Evolutionary conservation across 2,113 vertebrate genomes (phyloP).

Genomic region (Corythornis madagascariensis): DNA sequence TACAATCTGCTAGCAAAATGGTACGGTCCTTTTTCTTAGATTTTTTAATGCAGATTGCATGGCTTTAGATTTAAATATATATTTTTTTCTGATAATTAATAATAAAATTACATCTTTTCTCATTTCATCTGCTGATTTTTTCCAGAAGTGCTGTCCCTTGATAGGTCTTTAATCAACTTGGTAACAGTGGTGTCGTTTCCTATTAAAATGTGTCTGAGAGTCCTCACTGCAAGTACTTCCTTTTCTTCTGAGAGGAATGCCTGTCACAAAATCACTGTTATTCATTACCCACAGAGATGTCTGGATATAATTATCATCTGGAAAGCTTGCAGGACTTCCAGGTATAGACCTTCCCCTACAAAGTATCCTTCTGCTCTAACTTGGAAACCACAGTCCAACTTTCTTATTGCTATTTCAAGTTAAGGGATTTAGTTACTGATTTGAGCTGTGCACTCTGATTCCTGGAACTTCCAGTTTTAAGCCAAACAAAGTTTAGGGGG

Average conservation of each 20-base stretch:
- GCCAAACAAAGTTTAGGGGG: background rate
- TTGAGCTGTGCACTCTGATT: background rate
- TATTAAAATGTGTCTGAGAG: conserved; percentile 52
- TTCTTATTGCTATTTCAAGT: background rate
- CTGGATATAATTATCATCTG: conserved; percentile 48
- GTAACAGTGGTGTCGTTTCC: conserved; percentile 43
- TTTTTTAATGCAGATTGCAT: background rate
- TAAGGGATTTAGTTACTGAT: background rate
- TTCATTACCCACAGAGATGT: conserved; percentile 39
- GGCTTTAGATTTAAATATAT: background rate
- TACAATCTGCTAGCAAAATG: background rate
- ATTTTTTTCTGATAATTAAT: conserved; percentile 20
- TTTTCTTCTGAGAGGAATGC: background rate
- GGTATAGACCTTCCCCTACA: background rate
- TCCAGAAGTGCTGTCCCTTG: conserved; percentile 34
- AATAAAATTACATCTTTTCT: conserved; percentile 46
- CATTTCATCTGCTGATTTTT: conserved; percentile 10
- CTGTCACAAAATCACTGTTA: conserved; percentile 43
- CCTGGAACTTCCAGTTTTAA: background rate
- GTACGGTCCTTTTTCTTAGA: background rate
- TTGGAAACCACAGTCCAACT: background rate
- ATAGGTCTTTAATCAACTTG: conserved; percentile 39
- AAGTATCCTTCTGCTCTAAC: background rate
- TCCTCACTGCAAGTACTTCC: conserved; percentile 12
- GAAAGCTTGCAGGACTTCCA: conserved; percentile 31